Evolutionary conservation across 2,113 vertebrate genomes (phyloP).

Genomic region (Leiothrix lutea): DNA sequence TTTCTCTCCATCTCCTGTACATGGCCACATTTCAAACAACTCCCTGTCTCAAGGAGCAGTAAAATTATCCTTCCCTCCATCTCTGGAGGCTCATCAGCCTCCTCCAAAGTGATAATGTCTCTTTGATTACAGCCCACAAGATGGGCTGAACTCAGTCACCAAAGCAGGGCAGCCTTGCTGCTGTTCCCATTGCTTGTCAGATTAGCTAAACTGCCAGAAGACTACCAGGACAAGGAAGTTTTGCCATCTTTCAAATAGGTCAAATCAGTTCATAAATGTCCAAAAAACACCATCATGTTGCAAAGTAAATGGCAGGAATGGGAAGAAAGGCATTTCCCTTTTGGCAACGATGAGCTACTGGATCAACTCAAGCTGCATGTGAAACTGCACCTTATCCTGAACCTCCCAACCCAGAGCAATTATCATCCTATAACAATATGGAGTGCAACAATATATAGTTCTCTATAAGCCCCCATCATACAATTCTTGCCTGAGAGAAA

Average conservation of each 20-base stretch:
- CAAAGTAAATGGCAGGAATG: background rate
- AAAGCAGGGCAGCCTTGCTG: background rate
- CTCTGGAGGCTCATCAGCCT: background rate
- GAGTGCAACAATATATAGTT: background rate
- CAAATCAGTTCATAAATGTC: background rate
- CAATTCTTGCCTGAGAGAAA: background rate
- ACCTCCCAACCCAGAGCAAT: background rate
- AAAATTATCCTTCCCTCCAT: background rate
- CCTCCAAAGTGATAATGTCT: background rate
- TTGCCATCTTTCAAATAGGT: background rate
- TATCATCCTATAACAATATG: background rate
- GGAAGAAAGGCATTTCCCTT: background rate
- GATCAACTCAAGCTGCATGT: background rate
- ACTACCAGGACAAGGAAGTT: background rate
- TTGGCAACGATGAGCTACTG: background rate
- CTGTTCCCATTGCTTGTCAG: background rate
- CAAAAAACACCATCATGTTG: background rate
- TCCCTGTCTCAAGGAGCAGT: background rate
- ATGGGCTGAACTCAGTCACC: background rate
- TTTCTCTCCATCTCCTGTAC: background rate
- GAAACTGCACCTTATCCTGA: background rate
- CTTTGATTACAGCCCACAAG: background rate
- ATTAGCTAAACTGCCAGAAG: background rate
- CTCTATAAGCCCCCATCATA: background rate
- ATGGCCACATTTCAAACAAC: background rate